A percentile compares a stretch with the other conserved stretches of the same genome.
These are phyloP conservation scores for Ypsolopha sequella DNA, from an alignment of 2,888 invertebrate genomes.

Conservation along the genomic window DNA sequence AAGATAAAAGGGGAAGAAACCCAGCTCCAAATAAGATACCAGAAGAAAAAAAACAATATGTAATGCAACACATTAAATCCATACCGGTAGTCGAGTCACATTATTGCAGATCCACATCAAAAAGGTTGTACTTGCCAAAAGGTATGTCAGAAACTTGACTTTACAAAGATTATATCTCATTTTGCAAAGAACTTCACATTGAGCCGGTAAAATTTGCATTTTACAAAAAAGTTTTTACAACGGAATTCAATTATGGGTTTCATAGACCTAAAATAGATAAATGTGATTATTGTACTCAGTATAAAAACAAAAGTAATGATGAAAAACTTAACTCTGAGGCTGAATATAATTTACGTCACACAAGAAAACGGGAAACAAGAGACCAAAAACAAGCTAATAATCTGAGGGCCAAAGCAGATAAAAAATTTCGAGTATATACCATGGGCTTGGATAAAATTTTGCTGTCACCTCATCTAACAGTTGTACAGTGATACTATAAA, in stretches of 20 bases:
- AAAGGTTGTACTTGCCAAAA: slow-evolving; percentile 7
- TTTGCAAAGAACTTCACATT: slow-evolving; percentile 8
- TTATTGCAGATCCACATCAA: no score
- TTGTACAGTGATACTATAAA: not conserved
- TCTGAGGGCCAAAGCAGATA: not conserved
- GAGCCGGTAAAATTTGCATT: slow-evolving; percentile 6
- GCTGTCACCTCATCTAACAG: not conserved
- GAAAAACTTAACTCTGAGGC: slow-evolving; percentile 1
- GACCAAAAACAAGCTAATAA: slow-evolving; percentile 2
- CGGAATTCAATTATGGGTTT: slow-evolving; percentile 10
- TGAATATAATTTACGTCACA: slow-evolving; percentile 2
- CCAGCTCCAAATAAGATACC: no score
- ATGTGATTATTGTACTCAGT: slow-evolving; percentile 9
- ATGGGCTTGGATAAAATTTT: slow-evolving; percentile 4
- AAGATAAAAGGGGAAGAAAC: no score
- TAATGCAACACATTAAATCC: no score
- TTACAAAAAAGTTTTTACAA: slow-evolving; percentile 9
- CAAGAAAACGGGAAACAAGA: slow-evolving; percentile 1
- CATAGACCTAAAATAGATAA: slow-evolving; percentile 10
- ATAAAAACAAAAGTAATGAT: slow-evolving; percentile 4
- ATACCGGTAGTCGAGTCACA: no score
- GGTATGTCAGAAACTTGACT: slow-evolving; percentile 7
- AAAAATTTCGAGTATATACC: not conserved
- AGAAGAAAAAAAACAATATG: no score
- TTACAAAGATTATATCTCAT: slow-evolving; percentile 8